Base-by-base conservation (phyloP, 2,888 invertebrate genomes). In the Mythimna vitellina region DNA sequence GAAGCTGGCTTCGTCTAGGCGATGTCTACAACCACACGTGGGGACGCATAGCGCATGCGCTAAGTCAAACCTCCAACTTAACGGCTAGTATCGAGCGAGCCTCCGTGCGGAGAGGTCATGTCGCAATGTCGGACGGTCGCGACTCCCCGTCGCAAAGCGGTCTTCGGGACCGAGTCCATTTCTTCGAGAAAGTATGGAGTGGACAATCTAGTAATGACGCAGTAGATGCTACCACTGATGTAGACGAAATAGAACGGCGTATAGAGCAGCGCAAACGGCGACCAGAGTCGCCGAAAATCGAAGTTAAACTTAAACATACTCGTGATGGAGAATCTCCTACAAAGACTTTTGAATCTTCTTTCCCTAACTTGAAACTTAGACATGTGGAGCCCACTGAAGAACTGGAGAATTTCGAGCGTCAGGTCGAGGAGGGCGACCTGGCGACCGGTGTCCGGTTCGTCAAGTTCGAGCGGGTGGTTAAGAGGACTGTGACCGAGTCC, bases 161-260 rank as follows among this genome's bases (percentile, higher is more conserved):
- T 85, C 96, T 98, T 77, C 97, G 97, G 80, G 97, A 98, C 89
- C 97, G 98, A 86, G 98, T 98, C 85, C 97, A 97, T 85, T 98
- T 98, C 92, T 98, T 98, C 93, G 98, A 98, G 92, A 97, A 97
- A 95, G 97, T 98, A 82, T 98, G 98, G 97, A 96, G 97, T 77
- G 97, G 97, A 35, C 90, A 95, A 80, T 88, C 92, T 82, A 92
- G 93, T 90, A 86, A 89, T 81, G 93, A 96, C 88, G 89, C 93
- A 65, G 91, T 94, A 76, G 94, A 94, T 82, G 91, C 94, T 32
- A 90, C 96, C 38, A 96, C 96, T 29, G 96, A 97, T 90, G 97
- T 97, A 25, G 94, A 95, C 76, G 97, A 97, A 70, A 96, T 97
- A 84, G 97, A 97, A 88, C 95, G 96, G 67, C 96, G 97, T 68